Base-by-base conservation (phyloP, 1,140 invertebrate genomes). In the Thalassaphorura encarpata region DNA sequence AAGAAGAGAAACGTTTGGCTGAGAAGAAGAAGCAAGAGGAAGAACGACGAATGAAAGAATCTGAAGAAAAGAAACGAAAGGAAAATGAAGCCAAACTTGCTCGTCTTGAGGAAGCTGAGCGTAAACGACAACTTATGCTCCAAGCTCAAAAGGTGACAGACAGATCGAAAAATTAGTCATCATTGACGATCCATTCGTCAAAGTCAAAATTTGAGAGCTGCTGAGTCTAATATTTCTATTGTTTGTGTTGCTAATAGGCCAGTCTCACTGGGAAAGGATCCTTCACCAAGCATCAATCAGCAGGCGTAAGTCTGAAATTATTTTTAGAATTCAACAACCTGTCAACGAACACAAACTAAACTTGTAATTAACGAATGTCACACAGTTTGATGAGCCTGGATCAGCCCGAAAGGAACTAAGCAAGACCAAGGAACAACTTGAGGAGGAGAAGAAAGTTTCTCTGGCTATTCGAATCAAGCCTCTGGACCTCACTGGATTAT, bases 351-450 rank as follows among this genome's bases (percentile, higher is more conserved):
- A n/a, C n/a, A n/a, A n/a, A n/a, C n/a, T n/a, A n/a, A n/a, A n/a
- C n/a, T n/a, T n/a, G n/a, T n/a, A n/a, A n/a, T n/a, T n/a, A n/a
- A n/a, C n/a, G n/a, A n/a, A n/a, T n/a, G n/a, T n/a, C n/a, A n/a
- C n/a, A n/a, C n/a, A n/a, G n/a, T n/a, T n/a, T n/a, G n/a, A n/a
- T n/a, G n/a, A n/a, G n/a, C n/a, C n/a, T n/a, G n/a, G n/a, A n/a
- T n/a, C n/a, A 66, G 89, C 88, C 69, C 85, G 90, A 73, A 75
- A 90, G 69, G 92, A 96, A 73, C 83, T 94, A 69, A 92, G 89
- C 77, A 97, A 98, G 80, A 97, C 94, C 72, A 97, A 94, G 78
- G 95, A 99, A 75, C 94, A 98, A 75, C 76, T 98, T 67, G 94
- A 96, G 72, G 93, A 96, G 73, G 92, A 97, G 75, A 98, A 98